Conservation (phyloP, 2,888 invertebrate genomes). For the Phragmatobia fuliginosa region DNA sequence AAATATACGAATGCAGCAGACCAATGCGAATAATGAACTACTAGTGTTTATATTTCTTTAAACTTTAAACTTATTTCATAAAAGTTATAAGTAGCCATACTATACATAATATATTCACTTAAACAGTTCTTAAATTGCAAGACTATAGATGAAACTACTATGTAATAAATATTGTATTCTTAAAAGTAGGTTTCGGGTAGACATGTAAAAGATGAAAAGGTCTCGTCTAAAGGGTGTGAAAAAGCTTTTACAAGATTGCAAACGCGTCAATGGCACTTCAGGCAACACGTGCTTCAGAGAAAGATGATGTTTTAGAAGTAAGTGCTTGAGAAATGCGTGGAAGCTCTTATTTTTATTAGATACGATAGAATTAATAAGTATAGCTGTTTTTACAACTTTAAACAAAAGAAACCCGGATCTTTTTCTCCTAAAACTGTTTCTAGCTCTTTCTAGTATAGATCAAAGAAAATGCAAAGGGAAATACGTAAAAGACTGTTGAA, state of each 20-base stretch:
- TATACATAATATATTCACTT: neutral
- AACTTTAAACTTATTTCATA: too few relatives aligned
- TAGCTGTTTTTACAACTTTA: neutral
- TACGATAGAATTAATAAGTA: neutral
- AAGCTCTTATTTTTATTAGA: neutral
- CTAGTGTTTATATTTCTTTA: too few relatives aligned
- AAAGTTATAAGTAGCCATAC: too few relatives aligned
- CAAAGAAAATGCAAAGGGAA: neutral
- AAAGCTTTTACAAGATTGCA: slow-evolving; percentile 47
- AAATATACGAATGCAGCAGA: neutral
- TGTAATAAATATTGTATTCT: slow-evolving; percentile 31
- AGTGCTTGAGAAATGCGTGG: slow-evolving; percentile 20
- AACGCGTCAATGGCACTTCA: slow-evolving; percentile 32
- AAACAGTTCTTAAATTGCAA: neutral
- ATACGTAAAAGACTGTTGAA: neutral
- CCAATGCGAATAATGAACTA: too few relatives aligned
- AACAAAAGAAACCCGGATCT: neutral
- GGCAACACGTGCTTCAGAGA: slow-evolving; percentile 21
- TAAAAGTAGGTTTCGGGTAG: slow-evolving; percentile 31
- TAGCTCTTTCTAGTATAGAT: neutral
- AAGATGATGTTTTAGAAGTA: slow-evolving; percentile 14
- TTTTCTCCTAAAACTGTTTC: neutral
- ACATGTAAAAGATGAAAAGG: slow-evolving; percentile 41
- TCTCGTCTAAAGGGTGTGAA: slow-evolving; percentile 42
- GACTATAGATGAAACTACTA: slow-evolving; percentile 23